These are phyloP conservation scores for Pristionchus maxplancki DNA, from an alignment of 2,888 invertebrate genomes.

Conservation along the genomic window DNA sequence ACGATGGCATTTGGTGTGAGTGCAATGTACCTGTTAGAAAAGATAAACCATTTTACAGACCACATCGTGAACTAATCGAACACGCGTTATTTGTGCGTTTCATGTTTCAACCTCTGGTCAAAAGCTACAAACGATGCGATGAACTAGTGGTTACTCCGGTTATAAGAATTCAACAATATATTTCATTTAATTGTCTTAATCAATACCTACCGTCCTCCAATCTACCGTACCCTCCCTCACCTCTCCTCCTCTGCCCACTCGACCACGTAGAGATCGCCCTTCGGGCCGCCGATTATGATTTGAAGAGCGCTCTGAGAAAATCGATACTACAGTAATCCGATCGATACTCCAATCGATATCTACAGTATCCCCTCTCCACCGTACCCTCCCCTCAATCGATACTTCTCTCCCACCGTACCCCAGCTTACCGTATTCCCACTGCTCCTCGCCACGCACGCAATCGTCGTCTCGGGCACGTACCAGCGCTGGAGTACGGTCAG, in stretches of 20 bases:
- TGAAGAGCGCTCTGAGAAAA: not conserved
- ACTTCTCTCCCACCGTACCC: not conserved
- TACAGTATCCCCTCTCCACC: not conserved
- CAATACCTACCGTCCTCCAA: not conserved
- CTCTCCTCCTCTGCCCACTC: not conserved
- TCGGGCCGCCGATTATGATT: constrained; percentile 4
- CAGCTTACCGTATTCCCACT: not conserved
- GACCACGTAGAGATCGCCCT: constrained; percentile 16
- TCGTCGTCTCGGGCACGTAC: constrained; percentile 33
- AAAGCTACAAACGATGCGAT: too few species aligned
- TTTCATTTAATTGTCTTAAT: too few species aligned
- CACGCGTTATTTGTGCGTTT: too few species aligned
- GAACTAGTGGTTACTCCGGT: too few species aligned
- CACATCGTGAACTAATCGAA: too few species aligned
- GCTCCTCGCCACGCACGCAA: not conserved
- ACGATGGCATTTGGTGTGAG: too few species aligned
- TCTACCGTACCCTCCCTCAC: not conserved
- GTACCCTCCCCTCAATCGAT: not conserved
- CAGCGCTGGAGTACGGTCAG: not conserved
- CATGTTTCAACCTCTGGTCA: too few species aligned
- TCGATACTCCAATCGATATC: not conserved
- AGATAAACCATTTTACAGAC: too few species aligned
- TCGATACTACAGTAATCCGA: not conserved
- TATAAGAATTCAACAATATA: too few species aligned
- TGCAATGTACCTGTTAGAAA: too few species aligned